Evolutionary conservation across 2,888 invertebrate species (phyloP), one percentile per base, ranked within the genome.

Genomic region (Ischnura elegans): DNA sequence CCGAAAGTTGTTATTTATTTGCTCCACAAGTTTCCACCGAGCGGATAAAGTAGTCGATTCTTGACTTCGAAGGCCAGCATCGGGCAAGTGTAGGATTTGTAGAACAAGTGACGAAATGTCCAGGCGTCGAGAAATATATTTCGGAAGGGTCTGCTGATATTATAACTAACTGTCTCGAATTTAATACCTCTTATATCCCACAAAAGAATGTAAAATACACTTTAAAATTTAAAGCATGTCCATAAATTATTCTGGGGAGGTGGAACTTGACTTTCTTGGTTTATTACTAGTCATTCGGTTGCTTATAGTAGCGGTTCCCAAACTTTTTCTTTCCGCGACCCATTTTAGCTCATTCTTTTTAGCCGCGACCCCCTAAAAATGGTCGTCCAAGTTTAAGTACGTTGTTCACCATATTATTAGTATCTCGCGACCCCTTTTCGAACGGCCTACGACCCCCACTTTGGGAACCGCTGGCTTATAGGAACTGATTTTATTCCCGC

Each of bases 171-270:
- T 36, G 84, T 43, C 42, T 16, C 36, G 84, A 84, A 84, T 84
- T 84, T 3, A 84, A 84, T 42, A 84, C 42, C 36, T 29, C 84
- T 19, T 84, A 29, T 36, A 86, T 19, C 36, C 84, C 13, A 42
- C 43, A 86, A 19, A 42, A 86, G 42, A 86, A 13, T 43, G 86
- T 42, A 25, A 5, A 21, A 86, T 43, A 86, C 45, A 43, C 86
- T 86, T 86, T 43, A 86, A 86, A 86, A 86, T 86, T 86, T 86
- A 86, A 42, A 43, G 36, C 45, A 21, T 86, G 86, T 43, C 86
- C 42, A 45, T 42, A 43, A 43, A 86, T 42, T 21, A 42, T 45
- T 42, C 86, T 86, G 45, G 16, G 42, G 42, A 86, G 86, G 25
- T 86, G 42, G 13, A 43, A 86, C 36, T 6, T 86, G n/a, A n/a